Base-by-base conservation (phyloP, 1,140 invertebrate genomes). In the Solenopsis fugax region DNA sequence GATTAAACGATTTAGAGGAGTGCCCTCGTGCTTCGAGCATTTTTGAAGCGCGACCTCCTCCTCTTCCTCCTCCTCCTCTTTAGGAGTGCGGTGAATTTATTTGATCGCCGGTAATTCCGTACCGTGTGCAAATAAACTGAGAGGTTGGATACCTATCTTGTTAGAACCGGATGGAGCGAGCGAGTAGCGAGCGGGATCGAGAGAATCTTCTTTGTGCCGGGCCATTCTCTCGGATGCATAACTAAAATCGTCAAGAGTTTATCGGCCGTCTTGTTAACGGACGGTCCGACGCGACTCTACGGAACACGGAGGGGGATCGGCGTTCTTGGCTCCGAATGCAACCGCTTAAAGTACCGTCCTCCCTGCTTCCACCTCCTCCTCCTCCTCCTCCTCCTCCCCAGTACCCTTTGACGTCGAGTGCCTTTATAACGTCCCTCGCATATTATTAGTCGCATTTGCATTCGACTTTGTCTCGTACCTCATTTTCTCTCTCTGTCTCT, bases 241-340 rank as follows among this genome's bases (percentile, higher is more conserved):
- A 90, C 89, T 76, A 75, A 88, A 89, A 89, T 89, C 69, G 56
- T 73, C 54, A 58, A 69, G 67, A 80, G 73, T 87, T 89, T 89
- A 90, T 90, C 86, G 87, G 87, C 64, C 54, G 84, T 86, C 88
- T 89, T 89, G 88, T 90, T 90, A 90, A 89, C 87, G 52, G 81
- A 77, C 77, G 80, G 50, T 62, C 72, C 76, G 50, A 62, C 52
- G 87, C 58, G 41, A 12, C 56, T 45, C 56, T 21, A 18, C 41
- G 41, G 41, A 54, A 24, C 34, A 34, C 72, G 16, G 4, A 1
- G 29, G 48, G 29, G 60, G n/a, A 81, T 54, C 72, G 78, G 45
- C 82, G 87, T 89, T 88, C 78, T 88, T 73, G 87, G 85, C 67
- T 78, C 75, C 52, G 71, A 81, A 81, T 71, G 67, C 21, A 64